A percentile compares a stretch with the other conserved stretches of the same genome.
phyloP scores from a whole-genome alignment of 2,888 invertebrate genomes.

The Helobdella robusta region DNA sequence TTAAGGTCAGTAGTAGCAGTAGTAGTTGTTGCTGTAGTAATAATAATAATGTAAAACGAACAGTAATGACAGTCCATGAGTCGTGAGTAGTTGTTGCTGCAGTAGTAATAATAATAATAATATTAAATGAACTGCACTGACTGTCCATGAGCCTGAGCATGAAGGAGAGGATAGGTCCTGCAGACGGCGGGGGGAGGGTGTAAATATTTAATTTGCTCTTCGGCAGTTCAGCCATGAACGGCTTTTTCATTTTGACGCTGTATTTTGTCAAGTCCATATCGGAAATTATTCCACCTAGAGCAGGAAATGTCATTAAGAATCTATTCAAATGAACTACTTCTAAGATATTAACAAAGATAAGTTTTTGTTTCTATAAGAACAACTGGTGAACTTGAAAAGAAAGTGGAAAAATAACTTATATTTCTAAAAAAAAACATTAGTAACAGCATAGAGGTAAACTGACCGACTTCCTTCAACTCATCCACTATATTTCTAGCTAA shows the following conservation, averaged over 20 bases:
- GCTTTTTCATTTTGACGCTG: conserved; percentile 18
- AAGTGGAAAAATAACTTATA: not conserved
- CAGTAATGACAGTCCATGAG: too few relatives aligned
- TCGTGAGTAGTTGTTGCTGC: too few relatives aligned
- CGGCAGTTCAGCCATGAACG: conserved; percentile 25
- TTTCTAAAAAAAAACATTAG: not conserved
- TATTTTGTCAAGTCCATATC: conserved; percentile 31
- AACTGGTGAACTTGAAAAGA: not conserved
- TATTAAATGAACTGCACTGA: too few relatives aligned
- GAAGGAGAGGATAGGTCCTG: conserved; percentile 31
- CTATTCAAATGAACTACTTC: not conserved
- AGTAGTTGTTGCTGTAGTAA: too few relatives aligned
- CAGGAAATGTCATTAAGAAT: not conserved
- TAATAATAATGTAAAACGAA: too few relatives aligned
- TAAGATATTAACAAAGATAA: not conserved
- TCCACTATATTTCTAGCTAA: conserved; percentile 60
- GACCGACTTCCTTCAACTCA: conserved; percentile 61
- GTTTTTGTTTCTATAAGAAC: not conserved
- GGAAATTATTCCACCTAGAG: conserved; percentile 34
- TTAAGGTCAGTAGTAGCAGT: too few relatives aligned
- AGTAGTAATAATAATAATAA: too few relatives aligned
- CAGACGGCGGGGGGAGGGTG: conserved; percentile 30
- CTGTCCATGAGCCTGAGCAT: conserved; percentile 33
- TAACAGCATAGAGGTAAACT: conserved; percentile 16
- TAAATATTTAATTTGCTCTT: conserved; percentile 28